Conservation (phyloP, 2,888 invertebrate species). For the Blastobasis lacticolella region DNA sequence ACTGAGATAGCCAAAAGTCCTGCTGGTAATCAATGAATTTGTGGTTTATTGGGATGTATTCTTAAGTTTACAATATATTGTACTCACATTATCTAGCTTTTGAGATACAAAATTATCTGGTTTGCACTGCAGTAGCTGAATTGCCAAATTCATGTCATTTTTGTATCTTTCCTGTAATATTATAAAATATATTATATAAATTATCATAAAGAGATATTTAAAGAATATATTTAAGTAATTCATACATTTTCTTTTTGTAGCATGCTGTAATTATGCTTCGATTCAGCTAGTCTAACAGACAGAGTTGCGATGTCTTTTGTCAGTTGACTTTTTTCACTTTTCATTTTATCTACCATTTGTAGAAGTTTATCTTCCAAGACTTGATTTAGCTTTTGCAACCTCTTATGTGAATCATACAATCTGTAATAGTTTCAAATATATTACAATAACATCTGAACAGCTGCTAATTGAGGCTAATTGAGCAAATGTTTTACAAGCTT, state of each 20-base stretch:
- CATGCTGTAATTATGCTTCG: slow-evolving; percentile 87
- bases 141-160: slow-evolving; percentile 93
- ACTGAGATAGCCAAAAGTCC: too few relatives aligned
- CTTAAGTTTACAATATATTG: background rate
- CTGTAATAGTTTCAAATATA: slow-evolving; percentile 52
- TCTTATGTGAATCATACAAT: slow-evolving; percentile 92
- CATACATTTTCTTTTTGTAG: slow-evolving; percentile 90
- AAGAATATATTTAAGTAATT: slow-evolving; percentile 8
- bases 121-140: slow-evolving; percentile 94
- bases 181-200: background rate
- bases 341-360: slow-evolving; percentile 92
- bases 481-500: too few relatives aligned
- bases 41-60: too few relatives aligned
- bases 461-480: too few relatives aligned
- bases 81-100: slow-evolving; percentile 89
- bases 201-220: background rate
- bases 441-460: background rate
- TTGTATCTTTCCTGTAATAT: slow-evolving; percentile 90
- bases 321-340: slow-evolving; percentile 89
- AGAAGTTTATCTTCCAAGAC: slow-evolving; percentile 94
- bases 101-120: slow-evolving; percentile 95
- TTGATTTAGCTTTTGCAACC: slow-evolving; percentile 95
- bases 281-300: slow-evolving; percentile 87
- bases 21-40: too few relatives aligned
- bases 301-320: slow-evolving; percentile 91